Evolutionary conservation across 2,888 invertebrate species (phyloP).

Genomic region (Zygogramma bicolorata): DNA sequence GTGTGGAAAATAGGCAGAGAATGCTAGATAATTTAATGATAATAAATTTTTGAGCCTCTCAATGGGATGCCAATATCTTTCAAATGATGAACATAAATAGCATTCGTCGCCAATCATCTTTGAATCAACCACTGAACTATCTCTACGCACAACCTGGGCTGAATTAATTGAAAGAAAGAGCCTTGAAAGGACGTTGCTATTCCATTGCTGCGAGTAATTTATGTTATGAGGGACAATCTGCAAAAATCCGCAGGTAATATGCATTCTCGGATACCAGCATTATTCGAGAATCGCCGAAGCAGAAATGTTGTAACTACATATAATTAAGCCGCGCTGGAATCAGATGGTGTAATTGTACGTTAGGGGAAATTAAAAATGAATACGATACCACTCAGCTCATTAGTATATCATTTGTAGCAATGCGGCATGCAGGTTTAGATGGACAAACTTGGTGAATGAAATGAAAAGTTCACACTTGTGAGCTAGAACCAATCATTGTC

Average conservation of each 20-base stretch:
- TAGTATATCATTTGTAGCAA: not conserved
- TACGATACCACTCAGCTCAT: not conserved
- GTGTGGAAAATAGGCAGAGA: too few species aligned
- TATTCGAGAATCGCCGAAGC: constrained; percentile 2
- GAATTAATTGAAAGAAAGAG: not conserved
- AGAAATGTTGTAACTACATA: constrained; percentile 1
- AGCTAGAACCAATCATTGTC: too few species aligned
- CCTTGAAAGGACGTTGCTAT: not conserved
- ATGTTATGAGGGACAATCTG: not conserved
- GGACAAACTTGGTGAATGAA: too few species aligned
- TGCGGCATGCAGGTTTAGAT: not conserved
- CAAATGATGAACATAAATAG: too few species aligned
- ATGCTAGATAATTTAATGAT: too few species aligned
- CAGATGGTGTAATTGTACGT: not conserved
- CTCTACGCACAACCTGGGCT: not conserved
- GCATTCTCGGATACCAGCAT: not conserved
- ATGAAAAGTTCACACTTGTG: too few species aligned
- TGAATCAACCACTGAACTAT: not conserved
- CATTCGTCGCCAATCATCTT: too few species aligned
- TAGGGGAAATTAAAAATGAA: not conserved
- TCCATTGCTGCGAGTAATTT: not conserved
- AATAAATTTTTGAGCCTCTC: too few species aligned
- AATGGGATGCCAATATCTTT: too few species aligned
- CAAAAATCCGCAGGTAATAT: not conserved
- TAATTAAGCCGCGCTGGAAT: not conserved